Evolutionary conservation across 2,888 invertebrate genomes (phyloP).

Genomic region (Ethmia dodecea): DNA sequence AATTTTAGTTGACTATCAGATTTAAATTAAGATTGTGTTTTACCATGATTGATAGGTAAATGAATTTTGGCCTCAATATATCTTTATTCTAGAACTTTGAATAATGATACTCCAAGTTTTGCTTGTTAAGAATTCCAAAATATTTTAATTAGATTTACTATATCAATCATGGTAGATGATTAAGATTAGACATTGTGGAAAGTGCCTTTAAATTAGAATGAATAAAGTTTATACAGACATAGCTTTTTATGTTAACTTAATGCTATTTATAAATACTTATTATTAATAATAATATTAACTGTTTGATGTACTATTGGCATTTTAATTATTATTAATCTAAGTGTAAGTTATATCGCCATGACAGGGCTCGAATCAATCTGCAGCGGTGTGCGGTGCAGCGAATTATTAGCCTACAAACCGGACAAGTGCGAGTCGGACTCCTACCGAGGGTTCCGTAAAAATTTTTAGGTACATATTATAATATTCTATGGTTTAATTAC

Average conservation of each 20-base stretch:
- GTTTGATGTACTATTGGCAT: slow-evolving; percentile 66
- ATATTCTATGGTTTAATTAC: no score
- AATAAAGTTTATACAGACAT: slow-evolving; percentile 76
- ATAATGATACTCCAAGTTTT: slow-evolving; percentile 18
- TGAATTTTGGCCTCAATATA: slow-evolving; percentile 2
- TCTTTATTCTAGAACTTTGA: background rate
- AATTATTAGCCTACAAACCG: no score
- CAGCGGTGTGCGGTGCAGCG: no score
- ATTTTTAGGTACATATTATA: no score
- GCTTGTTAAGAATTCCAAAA: slow-evolving; percentile 19
- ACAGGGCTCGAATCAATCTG: no score
- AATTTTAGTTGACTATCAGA: slow-evolving; percentile 60
- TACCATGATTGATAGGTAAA: slow-evolving; percentile 36
- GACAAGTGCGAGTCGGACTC: no score
- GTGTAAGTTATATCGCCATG: no score
- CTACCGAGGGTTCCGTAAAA: no score
- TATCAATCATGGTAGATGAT: slow-evolving; percentile 53
- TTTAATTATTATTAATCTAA: slow-evolving; percentile 26
- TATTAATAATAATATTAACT: slow-evolving; percentile 69
- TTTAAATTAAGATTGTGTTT: slow-evolving; percentile 33
- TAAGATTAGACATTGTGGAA: slow-evolving; percentile 69
- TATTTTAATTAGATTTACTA: slow-evolving; percentile 17
- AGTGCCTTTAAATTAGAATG: slow-evolving; percentile 75
- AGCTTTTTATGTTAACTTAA: slow-evolving; percentile 76
- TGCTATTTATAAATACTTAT: slow-evolving; percentile 74